Evolutionary conservation across 2,113 vertebrate genomes (phyloP), one percentile per base, ranked within the genome.

Genomic region (Lontra canadensis): DNA sequence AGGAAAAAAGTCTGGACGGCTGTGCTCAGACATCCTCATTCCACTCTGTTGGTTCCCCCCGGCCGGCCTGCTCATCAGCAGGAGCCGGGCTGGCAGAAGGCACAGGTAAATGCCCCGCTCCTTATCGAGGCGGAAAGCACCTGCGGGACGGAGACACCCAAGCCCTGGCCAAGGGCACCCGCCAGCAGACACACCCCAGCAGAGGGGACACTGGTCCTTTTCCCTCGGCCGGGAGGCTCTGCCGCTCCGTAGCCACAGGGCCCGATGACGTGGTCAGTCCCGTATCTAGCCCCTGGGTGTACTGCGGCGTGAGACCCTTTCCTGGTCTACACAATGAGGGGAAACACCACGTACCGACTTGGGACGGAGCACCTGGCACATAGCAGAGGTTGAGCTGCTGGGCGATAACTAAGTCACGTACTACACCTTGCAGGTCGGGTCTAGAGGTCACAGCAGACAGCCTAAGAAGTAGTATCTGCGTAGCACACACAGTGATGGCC

Each of bases 1-100:
- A 15, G 83, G 63, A 81, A 67, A 81, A 76, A 88, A 83, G 42
- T 76, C 94, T 55, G 95, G 96, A 95, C 95, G n/a, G 4, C 52
- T 82, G 82, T 78, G 88, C 87, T 1, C 0, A 21, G 93, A 23
- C n/a, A 18, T 2, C 71, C 84, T 34, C 17, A 2, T 18, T 49
- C 67, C 31, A 3, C 26, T 10, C 88, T 1, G 67, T 23, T 18
- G 2, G 83, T 0, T 31, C 73, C 55, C 17, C 9, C 18, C 0
- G 5, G 63, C 25, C 1, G 14, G n/a, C 44, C 52, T 2, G 73
- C 12, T 7, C 71, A 17, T 4, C 20, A 12, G 8, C 31, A 4
- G 36, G 5, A 4, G 29, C 31, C 39, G 0, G 12, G 67, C n/a
- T 10, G 1, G 78, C 21, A 7, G 42, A 9, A 4, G 15, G 96